Evolutionary conservation across 2,113 vertebrate species (phyloP).

Genomic region (Trachemys scripta): DNA sequence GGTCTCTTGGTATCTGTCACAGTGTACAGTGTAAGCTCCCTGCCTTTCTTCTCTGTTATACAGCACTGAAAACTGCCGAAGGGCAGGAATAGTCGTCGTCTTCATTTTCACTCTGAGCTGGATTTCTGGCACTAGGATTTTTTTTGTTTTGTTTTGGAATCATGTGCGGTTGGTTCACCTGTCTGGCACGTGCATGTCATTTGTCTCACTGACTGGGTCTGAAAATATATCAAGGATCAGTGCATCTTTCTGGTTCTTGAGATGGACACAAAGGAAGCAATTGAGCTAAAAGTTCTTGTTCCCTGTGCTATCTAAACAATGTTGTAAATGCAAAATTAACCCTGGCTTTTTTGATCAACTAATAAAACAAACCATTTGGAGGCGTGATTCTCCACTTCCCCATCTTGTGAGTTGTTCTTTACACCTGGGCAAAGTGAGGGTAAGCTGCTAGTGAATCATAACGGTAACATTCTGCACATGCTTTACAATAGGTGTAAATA

Average conservation of each 20-base stretch:
- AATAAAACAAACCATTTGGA: background rate
- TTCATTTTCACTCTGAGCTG: background rate
- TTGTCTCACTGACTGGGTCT: rapidly evolving
- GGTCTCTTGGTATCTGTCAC: background rate
- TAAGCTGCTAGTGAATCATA: background rate
- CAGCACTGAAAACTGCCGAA: background rate
- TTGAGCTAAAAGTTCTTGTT: background rate
- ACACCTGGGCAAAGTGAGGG: background rate
- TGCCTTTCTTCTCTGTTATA: rapidly evolving
- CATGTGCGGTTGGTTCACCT: background rate
- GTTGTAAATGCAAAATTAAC: background rate
- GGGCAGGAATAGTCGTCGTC: background rate
- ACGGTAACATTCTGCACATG: background rate
- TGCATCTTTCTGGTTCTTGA: background rate
- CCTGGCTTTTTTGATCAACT: background rate
- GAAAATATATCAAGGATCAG: background rate
- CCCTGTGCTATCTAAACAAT: background rate
- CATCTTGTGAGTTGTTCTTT: background rate
- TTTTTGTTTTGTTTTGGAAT: background rate
- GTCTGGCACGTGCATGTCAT: rapidly evolving
- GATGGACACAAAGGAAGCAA: background rate
- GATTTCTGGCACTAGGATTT: rapidly evolving
- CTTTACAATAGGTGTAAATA: background rate
- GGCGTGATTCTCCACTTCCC: background rate
- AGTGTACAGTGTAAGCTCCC: background rate